Conservation (phyloP, 2,113 vertebrate genomes). For the Collichthys lucidus region DNA sequence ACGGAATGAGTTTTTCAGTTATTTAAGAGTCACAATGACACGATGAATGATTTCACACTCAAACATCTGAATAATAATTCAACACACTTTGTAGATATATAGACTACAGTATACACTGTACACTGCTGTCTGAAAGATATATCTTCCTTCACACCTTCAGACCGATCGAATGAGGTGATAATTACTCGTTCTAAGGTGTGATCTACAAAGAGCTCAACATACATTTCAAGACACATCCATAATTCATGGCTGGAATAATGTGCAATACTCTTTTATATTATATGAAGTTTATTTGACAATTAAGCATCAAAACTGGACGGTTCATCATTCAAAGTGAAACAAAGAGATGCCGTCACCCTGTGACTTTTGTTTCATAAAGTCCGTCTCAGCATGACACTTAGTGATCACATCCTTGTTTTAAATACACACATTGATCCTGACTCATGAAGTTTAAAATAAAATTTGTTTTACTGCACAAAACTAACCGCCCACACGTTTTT, state of each 20-base stretch:
- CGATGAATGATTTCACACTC: neutral
- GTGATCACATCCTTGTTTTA: neutral
- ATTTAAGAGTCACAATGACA: neutral
- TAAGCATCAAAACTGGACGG: neutral
- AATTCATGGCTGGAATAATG: neutral
- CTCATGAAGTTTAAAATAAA: slow-evolving; percentile 13
- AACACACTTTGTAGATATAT: neutral
- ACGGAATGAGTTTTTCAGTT: neutral
- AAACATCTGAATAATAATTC: too few relatives aligned
- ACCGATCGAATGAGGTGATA: neutral
- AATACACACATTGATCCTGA: neutral
- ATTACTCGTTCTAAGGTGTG: neutral
- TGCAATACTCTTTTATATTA: too few relatives aligned
- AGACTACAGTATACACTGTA: neutral
- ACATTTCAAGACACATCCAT: neutral
- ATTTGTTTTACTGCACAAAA: neutral
- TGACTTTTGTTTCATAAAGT: neutral
- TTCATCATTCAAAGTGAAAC: neutral
- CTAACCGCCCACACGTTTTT: neutral
- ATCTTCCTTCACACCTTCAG: neutral
- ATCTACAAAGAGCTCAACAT: neutral
- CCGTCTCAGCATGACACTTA: neutral
- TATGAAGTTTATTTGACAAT: neutral
- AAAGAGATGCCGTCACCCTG: neutral
- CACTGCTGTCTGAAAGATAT: neutral